Conservation (phyloP, 2,888 invertebrate genomes). For the Chesias legatella region DNA sequence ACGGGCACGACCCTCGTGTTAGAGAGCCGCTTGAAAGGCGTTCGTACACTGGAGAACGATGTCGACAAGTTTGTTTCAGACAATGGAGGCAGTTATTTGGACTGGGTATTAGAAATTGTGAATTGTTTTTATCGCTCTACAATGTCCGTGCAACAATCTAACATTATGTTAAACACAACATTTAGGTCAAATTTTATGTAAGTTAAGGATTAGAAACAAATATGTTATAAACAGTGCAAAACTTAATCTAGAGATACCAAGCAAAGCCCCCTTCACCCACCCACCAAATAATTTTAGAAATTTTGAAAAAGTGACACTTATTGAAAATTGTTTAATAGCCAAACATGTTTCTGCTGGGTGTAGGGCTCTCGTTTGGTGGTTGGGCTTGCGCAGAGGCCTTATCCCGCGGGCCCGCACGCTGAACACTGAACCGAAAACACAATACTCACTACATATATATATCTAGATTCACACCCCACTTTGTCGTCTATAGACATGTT, state of each 20-base stretch:
- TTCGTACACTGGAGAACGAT: constrained; percentile 15
- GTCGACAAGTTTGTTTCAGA: too few relatives aligned
- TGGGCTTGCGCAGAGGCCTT: constrained; percentile 77
- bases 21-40: constrained; percentile 44
- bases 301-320: constrained; percentile 14
- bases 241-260: constrained; percentile 70
- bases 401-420: constrained; percentile 76
- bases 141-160: constrained; percentile 6
- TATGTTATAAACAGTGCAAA: constrained; percentile 4
- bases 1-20: constrained; percentile 61
- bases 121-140: constrained; percentile 16
- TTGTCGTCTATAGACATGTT: constrained; percentile 32
- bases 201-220: constrained; percentile 9
- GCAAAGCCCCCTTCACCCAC: constrained; percentile 82
- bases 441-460: constrained; percentile 52
- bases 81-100: too few relatives aligned
- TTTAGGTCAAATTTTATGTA: not conserved
- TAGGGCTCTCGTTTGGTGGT: constrained; percentile 81
- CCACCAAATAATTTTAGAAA: constrained; percentile 77
- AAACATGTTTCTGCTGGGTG: constrained; percentile 65
- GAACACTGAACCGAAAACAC: constrained; percentile 45
- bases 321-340: constrained; percentile 34
- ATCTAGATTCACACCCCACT: constrained; percentile 34
- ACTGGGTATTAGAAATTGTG: not conserved
- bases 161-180: not conserved